phyloP scores from a whole-genome alignment of 1,140 invertebrate species.

The Platyscapa corneri region DNA sequence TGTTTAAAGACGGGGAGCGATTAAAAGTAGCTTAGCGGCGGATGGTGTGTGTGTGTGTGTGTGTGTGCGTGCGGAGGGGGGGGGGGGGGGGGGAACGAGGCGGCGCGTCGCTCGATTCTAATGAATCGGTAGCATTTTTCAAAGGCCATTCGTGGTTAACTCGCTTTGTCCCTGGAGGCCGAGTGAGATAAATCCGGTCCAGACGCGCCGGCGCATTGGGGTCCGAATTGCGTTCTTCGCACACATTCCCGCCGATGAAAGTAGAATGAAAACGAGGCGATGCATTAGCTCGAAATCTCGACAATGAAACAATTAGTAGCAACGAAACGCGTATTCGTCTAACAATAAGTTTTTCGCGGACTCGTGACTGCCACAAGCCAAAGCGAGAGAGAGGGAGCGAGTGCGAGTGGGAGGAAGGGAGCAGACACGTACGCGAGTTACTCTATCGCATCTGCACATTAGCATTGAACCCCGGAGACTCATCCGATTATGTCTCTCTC shows the following conservation, averaged over 20 bases:
- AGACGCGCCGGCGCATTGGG: background rate
- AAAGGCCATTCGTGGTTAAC: too few relatives aligned
- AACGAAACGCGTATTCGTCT: background rate
- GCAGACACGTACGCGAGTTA: too few relatives aligned
- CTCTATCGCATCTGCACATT: conserved; percentile 35
- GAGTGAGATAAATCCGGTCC: background rate
- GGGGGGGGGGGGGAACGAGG: background rate
- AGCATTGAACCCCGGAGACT: conserved; percentile 27
- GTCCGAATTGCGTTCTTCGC: background rate
- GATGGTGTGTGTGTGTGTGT: too few relatives aligned
- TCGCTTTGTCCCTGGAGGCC: too few relatives aligned
- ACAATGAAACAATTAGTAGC: conserved; percentile 24
- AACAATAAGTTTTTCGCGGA: conserved; percentile 27
- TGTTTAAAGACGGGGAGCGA: too few relatives aligned
- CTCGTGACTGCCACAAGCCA: background rate
- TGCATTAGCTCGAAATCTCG: conserved; percentile 13
- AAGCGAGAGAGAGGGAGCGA: background rate
- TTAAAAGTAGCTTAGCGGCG: too few relatives aligned
- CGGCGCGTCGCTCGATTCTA: background rate
- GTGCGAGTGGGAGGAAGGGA: background rate
- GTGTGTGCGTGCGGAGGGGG: too few relatives aligned
- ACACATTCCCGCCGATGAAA: background rate
- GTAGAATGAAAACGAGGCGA: background rate
- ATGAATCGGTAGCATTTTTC: background rate
- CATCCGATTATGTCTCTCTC: background rate